Base-by-base conservation (phyloP, 2,797 vertebrate species). In the Melanotaenia parkinsoni region DNA sequence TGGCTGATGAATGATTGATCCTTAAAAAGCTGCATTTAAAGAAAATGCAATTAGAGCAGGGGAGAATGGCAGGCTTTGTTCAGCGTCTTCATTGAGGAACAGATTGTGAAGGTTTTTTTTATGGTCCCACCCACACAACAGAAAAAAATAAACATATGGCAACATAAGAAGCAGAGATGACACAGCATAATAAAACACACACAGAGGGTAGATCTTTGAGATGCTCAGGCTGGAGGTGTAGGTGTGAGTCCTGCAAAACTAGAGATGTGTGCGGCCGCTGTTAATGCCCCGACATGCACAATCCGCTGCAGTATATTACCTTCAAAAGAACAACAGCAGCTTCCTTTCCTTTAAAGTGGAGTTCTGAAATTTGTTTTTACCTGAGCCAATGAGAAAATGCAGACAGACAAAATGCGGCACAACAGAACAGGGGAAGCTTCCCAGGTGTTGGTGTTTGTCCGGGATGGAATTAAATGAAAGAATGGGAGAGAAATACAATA, bases 281-380 rank as follows among this genome's bases (percentile, higher is more conserved):
- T 35, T 58, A 77, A 76, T 67, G 51, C 76, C 75, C 73, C 37
- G 74, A 76, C 79, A 66, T 37, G 40, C 74, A 76, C 70, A 78
- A 80, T 74, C 67, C 77, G 76, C 61, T 60, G 47, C 14, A 33
- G 33, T 50, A 45, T 22, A 24, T 59, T 5, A 50, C 28, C 67
- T 80, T 59, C 37, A 77, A 77, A 50, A 50, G 8, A 50, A 83
- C 74, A 83, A 78, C 75, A 76, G 79, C 86, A 79, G 75, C 77
- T 85, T 82, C 64, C 58, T 74, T 58, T 16, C 20, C 80, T 92
- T 90, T 92, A 82, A 91, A 81, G 87, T 53, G 0, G 22, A 51
- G 63, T 69, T 77, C 38, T 78, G 72, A 84, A 79, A 79, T 65
- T 63, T 69, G 65, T 38, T 79, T 87, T 87, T 88, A 89, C 88